Base-by-base conservation (phyloP, 2,888 invertebrate genomes). In the Lithophane leautieri region DNA sequence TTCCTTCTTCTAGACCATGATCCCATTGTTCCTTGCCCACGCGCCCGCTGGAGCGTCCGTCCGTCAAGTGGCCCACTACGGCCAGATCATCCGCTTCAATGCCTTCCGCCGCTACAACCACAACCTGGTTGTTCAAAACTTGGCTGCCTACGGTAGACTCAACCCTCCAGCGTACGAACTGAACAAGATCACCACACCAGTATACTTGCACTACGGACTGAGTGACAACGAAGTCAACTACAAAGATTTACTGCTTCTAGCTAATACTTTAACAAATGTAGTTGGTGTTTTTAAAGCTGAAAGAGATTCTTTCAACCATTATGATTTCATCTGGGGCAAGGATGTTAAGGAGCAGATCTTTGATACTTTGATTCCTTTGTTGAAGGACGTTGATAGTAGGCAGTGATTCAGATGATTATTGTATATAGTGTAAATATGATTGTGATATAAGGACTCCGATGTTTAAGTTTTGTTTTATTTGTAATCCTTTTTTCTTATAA, bases 61-160 rank as follows among this genome's bases (percentile, higher is more conserved):
- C 60, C 91, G 93, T 6, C 94, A 94, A 81, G 61, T 94, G 1
- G 77, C 90, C 0, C 94, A 94, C 81, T 94, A 89, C 87, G 94
- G 90, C 0, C 94, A 94, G 66, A 79, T 83, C 50, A 92, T 94
- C 80, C 88, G 87, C 9, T 86, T 77, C 72, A 77, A 88, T 0
- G 74, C 79, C 4, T 94, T 94, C 90, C 90, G 90, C 11, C 90
- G 94, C 0, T 94, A 87, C 87, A 88, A 92, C 87, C 79, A 78
- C 78, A 88, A 89, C 34, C 0, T 81, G 34, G 4, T 60, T 0
- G 1, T 91, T 52, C 83, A 86, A 11, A 94, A 94, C 84, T 70
- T 93, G 3, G 42, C 78, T 1, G 56, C 67, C 2, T 94, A 94
- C 56, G 92, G 93, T 4, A 79, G 86, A 0, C 4, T 75, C 0